Base-by-base conservation (phyloP, 2,797 vertebrate genomes). In the Sebastiscus tertius region DNA sequence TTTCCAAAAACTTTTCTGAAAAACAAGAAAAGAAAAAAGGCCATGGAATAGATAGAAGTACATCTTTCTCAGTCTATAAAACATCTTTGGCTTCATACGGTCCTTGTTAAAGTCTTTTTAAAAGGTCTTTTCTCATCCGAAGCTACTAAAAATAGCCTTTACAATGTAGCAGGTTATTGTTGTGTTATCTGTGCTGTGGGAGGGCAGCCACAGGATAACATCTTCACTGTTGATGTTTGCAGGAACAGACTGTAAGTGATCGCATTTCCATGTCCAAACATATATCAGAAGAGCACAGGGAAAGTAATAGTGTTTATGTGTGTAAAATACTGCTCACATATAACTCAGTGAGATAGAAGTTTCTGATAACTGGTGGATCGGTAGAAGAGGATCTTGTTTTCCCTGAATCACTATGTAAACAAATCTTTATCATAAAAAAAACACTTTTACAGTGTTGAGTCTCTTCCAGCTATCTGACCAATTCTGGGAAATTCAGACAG, bases 211-310 rank as follows among this genome's bases (percentile, higher is more conserved):
- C 59, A 31, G 18, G 84, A 87, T 87, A 80, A 67, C 75, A 88
- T 91, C 77, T 83, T 60, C 54, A 79, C 82, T 83, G 65, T 63
- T 85, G 75, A 84, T 81, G 80, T 89, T 77, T 87, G 72, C 69
- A 82, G 83, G 46, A 22, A 31, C 72, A 68, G 33, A 71, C 33
- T 75, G 11, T 62, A 62, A 68, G 22, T 72, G 46, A 64, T 18
- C 8, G 14, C 52, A 7, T 61, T 14, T 64, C 18, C 71, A 66
- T 60, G 22, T 81, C 63, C 22, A 80, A 74, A 82, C 74, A 72
- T 22, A 68, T 22, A 77, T 52, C 34, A 63, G 6, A 58, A 36
- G 58, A 31, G n/a, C 58, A 33, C 7, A 0, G 46, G 14, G 49
- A 60, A 61, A 70, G 24, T 65, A 39, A 55, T 29, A 16, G 74